Evolutionary conservation across 1,140 invertebrate species (phyloP), one percentile per base, ranked within the genome.

Genomic region (Ridgeia piscesae): DNA sequence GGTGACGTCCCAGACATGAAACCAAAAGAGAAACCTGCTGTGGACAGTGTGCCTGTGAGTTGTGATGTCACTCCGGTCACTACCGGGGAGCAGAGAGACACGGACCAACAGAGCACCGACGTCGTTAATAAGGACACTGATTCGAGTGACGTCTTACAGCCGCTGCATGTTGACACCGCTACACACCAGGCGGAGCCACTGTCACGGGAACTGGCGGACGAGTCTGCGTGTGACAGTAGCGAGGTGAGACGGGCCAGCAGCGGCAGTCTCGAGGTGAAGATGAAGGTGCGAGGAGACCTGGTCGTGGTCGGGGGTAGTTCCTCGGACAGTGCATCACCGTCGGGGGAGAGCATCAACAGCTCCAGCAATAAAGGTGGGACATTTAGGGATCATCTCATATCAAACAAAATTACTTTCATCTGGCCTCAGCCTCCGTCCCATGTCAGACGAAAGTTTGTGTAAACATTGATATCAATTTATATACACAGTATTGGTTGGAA

Each of bases 261-360:
- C 27, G 58, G 27, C 58, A 34, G 34, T 21, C n/a, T 33, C 21
- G 94, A 94, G 89, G 34, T 95, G 35, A 94, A 94, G 92, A 95
- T 94, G 33, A 95, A 94, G 91, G 94, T 94, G 33, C 95, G 94
- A 92, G 95, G 95, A 89, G 95, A 96, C 92, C 94, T 95, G 92
- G 94, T 95, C 31, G 94, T 95, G 0, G 95, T 96, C 35, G 95
- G 95, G 21, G 93, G 93, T 77, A 21, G 58, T 31, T 77, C 58
- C 11, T 77, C 58, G 58, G 58, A 77, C 58, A 77, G 58, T 21
- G 58, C 58, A 21, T 77, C 58, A 77, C 58, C 58, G 0, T 77
- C 58, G 58, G 58, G 58, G 17, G 58, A 77, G 17, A 77, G 58
- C 27, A 21, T 77, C 58, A 77, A 77, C 58, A 77, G 58, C 58